Evolutionary conservation across 1,140 invertebrate species (phyloP).

Genomic region (Drosophila orena): DNA sequence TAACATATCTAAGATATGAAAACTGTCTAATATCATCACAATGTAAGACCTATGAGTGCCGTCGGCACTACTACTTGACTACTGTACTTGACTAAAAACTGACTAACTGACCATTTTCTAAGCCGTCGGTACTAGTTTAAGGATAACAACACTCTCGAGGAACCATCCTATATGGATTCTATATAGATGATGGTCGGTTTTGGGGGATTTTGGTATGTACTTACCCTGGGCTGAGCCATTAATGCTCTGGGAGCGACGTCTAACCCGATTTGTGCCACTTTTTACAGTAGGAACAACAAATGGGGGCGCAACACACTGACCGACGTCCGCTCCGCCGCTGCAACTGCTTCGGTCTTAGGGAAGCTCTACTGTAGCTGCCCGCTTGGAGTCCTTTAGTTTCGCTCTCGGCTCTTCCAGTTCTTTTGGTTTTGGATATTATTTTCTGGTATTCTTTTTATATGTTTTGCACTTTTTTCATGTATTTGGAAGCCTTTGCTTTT

Average conservation of each 20-base stretch:
- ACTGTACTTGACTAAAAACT: background rate
- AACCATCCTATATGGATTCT: background rate
- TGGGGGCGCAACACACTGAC: slow-evolving; percentile 72
- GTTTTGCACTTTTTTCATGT: slow-evolving; percentile 61
- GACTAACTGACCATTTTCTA: background rate
- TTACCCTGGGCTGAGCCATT: slow-evolving; percentile 85
- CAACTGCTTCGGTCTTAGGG: slow-evolving; percentile 15
- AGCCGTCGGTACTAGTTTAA: slow-evolving; percentile 21
- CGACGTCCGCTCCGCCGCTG: slow-evolving; percentile 38
- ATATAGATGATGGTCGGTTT: background rate
- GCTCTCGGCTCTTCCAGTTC: slow-evolving; percentile 2
- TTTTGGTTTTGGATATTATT: slow-evolving; percentile 4
- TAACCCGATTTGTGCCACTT: slow-evolving; percentile 85
- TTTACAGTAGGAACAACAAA: slow-evolving; percentile 76
- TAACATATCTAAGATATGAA: too few relatives aligned
- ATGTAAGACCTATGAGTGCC: background rate
- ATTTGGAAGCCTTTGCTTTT: slow-evolving; percentile 54
- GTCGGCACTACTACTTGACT: slow-evolving; percentile 8
- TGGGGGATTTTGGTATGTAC: slow-evolving; percentile 14
- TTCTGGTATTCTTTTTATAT: slow-evolving; percentile 11
- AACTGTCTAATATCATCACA: background rate
- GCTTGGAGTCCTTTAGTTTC: slow-evolving; percentile 29
- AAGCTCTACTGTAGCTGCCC: slow-evolving; percentile 47
- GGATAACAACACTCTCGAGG: slow-evolving; percentile 31
- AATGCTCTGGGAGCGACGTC: slow-evolving; percentile 85